Conservation (phyloP, 1,140 invertebrate species). For the Drosophila pseudoananassae region DNA sequence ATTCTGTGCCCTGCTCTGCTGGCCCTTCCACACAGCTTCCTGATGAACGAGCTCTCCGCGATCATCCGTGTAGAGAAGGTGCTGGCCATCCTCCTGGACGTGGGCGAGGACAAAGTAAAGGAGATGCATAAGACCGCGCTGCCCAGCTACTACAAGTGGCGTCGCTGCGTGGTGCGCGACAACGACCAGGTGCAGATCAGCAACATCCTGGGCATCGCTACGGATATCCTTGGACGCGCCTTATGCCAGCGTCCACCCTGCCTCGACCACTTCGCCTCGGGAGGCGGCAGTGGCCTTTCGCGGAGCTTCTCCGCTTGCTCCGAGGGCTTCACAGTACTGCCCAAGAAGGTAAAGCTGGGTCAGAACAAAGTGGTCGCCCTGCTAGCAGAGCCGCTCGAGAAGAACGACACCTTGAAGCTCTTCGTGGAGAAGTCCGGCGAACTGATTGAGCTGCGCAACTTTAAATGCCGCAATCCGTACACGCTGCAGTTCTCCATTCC, state of each 20-base stretch:
- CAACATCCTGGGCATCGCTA: conserved; percentile 90
- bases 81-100: conserved; percentile 91
- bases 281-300: conserved; percentile 47
- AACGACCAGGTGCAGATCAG: conserved; percentile 92
- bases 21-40: conserved; percentile 86
- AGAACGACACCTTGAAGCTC: conserved; percentile 90
- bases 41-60: conserved; percentile 86
- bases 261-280: conserved; percentile 51
- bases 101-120: conserved; percentile 87
- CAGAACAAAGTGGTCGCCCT: conserved; percentile 92
- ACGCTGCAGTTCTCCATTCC: conserved; percentile 92
- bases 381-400: conserved; percentile 89
- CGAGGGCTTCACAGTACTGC: conserved; percentile 80
- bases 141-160: conserved; percentile 90
- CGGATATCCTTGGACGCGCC: conserved; percentile 89
- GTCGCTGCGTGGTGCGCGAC: conserved; percentile 89
- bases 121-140: conserved; percentile 87
- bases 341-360: conserved; percentile 85
- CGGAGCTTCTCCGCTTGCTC: conserved; percentile 78
- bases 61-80: conserved; percentile 89
- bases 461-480: conserved; percentile 92
- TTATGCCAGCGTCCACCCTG: conserved; percentile 86
- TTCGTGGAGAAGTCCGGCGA: conserved; percentile 92
- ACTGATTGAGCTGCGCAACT: conserved; percentile 89
- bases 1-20: conserved; percentile 91